Conservation (phyloP, 2,113 vertebrate genomes). For the Leiothrix lutea region DNA sequence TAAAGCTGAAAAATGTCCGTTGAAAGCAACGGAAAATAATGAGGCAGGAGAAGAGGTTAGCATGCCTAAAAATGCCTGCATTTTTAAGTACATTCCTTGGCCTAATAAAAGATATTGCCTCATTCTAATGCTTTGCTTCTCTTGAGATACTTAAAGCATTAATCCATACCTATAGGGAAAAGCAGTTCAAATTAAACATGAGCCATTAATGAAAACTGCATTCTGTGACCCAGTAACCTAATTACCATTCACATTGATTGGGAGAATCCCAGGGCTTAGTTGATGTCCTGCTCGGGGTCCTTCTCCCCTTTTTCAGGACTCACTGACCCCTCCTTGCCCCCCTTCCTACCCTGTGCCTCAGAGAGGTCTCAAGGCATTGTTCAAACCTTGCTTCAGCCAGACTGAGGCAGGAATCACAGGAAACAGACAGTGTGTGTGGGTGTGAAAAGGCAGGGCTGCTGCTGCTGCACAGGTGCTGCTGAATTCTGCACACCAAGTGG, state of each 20-base stretch:
- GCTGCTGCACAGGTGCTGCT: neutral
- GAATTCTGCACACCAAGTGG: neutral
- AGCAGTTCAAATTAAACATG: constrained; percentile 51
- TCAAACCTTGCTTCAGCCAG: neutral
- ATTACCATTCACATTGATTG: constrained; percentile 20
- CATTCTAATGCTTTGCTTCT: constrained; percentile 24
- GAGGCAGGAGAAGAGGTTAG: neutral
- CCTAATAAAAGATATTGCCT: constrained; percentile 29
- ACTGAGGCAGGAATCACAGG: neutral
- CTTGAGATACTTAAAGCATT: constrained; percentile 29
- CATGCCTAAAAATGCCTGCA: neutral
- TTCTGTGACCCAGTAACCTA: constrained; percentile 51
- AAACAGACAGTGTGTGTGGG: neutral
- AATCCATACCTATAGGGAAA: constrained; percentile 46
- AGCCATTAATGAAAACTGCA: constrained; percentile 47
- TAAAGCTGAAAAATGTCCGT: neutral
- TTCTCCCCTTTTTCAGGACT: neutral
- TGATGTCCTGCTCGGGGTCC: neutral
- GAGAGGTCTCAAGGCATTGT: neutral
- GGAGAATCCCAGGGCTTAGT: neutral
- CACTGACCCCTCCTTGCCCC: neutral
- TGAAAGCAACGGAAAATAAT: neutral
- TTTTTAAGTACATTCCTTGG: neutral
- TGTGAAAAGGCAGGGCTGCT: neutral
- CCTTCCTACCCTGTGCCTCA: neutral